Conservation (phyloP, 2,797 vertebrate genomes). For the Leptodactylus fallax region DNA sequence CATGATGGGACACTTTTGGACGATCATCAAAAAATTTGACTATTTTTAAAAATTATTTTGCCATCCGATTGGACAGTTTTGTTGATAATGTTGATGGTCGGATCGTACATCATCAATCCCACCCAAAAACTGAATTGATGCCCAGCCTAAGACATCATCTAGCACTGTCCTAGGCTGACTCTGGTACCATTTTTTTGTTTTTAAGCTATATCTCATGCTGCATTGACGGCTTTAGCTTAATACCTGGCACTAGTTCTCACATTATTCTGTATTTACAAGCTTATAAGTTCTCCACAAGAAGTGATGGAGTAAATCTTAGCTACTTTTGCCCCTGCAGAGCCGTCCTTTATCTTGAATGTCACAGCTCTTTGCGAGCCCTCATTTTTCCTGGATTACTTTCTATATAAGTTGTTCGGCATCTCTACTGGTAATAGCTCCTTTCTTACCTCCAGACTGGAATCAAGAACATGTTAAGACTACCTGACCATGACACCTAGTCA, state of each 20-base stretch:
- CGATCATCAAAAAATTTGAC: no score
- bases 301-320: not conserved
- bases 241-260: not conserved
- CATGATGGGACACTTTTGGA: no score
- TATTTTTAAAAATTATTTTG: no score
- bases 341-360: constrained; percentile 14
- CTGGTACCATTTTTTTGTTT: not conserved
- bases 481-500: not conserved
- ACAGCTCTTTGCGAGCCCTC: not conserved
- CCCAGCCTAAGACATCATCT: no score
- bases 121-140: no score
- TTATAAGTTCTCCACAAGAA: not conserved
- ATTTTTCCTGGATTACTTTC: constrained; percentile 16
- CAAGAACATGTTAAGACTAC: not conserved
- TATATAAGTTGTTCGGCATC: not conserved
- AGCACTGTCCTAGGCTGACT: no score
- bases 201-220: not conserved
- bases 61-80: no score
- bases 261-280: not conserved
- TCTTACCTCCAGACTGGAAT: not conserved
- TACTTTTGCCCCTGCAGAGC: not conserved
- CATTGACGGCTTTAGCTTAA: not conserved
- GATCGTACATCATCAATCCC: no score
- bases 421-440: constrained; percentile 11
- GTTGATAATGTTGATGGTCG: no score